phyloP scores from a whole-genome alignment of 2,797 vertebrate genomes.

The Bradypus variegatus region DNA sequence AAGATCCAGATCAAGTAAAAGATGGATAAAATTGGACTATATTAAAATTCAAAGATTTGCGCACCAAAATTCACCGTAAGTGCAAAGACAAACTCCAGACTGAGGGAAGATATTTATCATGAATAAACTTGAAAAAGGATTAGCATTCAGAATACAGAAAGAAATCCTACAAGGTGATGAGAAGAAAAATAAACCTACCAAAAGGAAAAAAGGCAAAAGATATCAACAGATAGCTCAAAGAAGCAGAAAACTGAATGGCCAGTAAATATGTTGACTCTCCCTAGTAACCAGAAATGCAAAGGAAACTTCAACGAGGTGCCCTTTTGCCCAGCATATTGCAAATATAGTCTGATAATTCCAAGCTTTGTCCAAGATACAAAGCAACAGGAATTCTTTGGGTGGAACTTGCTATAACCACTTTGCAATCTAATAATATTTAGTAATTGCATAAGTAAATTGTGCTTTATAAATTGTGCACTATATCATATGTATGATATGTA shows the following conservation, averaged over 20 bases:
- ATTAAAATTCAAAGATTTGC: background rate
- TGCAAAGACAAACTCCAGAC: background rate
- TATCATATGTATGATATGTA: too few species aligned
- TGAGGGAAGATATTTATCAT: background rate
- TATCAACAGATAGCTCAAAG: background rate
- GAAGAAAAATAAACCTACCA: background rate
- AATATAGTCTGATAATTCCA: background rate
- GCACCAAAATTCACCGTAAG: background rate
- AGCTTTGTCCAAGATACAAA: background rate
- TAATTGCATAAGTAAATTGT: background rate
- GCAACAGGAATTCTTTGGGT: background rate
- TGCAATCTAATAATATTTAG: background rate
- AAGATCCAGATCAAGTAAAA: constrained; percentile 12
- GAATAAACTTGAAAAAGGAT: background rate
- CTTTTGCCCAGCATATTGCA: background rate
- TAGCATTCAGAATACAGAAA: background rate
- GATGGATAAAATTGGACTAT: background rate
- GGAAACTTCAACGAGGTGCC: background rate
- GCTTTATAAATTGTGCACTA: too few species aligned
- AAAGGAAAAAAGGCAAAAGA: background rate
- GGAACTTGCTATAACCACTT: background rate
- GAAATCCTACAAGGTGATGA: background rate
- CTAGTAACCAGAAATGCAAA: background rate
- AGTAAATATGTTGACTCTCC: background rate
- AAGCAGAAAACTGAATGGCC: background rate